Evolutionary conservation across 2,113 vertebrate species (phyloP).

Genomic region (Sceloporus tristichus): DNA sequence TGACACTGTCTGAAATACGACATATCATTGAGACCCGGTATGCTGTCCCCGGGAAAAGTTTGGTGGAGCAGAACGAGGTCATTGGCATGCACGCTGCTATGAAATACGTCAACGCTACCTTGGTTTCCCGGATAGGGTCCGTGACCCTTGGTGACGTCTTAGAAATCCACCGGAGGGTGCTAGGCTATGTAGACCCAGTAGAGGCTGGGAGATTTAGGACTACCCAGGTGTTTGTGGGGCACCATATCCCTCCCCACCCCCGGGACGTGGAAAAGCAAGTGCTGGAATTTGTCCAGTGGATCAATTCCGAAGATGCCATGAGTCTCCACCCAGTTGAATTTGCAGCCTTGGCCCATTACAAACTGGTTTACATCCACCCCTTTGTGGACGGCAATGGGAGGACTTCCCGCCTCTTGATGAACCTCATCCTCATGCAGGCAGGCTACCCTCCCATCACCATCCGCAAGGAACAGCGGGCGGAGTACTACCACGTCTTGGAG

Average conservation of each 20-base stretch:
- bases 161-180: conserved; percentile 92
- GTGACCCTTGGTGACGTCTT: conserved; percentile 85
- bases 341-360: conserved; percentile 93
- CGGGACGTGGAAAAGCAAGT: conserved; percentile 90
- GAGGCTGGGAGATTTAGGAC: conserved; percentile 90
- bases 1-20: conserved; percentile 93
- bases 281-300: conserved; percentile 93
- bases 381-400: conserved; percentile 95
- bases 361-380: conserved; percentile 95
- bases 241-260: conserved; percentile 93
- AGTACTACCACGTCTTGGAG: conserved; percentile 92
- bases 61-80: conserved; percentile 97
- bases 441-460: conserved; percentile 95
- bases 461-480: conserved; percentile 92
- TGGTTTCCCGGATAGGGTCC: conserved; percentile 85
- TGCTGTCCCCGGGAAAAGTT: conserved; percentile 92
- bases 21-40: conserved; percentile 97
- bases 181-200: conserved; percentile 93
- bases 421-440: conserved; percentile 95
- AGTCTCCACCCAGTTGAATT: conserved; percentile 95
- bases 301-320: conserved; percentile 93
- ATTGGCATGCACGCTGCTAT: conserved; percentile 93
- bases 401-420: conserved; percentile 94
- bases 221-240: conserved; percentile 95
- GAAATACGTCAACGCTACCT: conserved; percentile 93